A percentile compares a stretch with the other conserved stretches of the same genome.
Evolutionary conservation across 1,140 invertebrate genomes (phyloP).

Genomic region (Vollenhovia emeryi): DNA sequence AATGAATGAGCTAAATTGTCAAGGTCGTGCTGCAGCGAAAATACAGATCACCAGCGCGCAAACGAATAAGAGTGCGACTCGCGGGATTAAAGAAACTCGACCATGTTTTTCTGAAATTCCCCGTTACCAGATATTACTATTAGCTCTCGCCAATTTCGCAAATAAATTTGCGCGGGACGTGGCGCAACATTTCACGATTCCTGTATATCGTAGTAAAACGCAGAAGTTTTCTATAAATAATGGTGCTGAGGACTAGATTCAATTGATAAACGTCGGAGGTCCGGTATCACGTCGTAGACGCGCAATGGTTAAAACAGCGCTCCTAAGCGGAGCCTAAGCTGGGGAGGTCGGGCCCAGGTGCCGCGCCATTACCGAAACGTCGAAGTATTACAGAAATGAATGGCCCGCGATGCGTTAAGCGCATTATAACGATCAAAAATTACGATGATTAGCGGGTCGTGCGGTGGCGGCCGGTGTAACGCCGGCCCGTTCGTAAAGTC

Average conservation of each 20-base stretch:
- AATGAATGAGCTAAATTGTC: conserved; percentile 34
- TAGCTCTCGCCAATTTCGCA: neutral
- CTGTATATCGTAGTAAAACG: neutral
- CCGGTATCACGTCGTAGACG: neutral
- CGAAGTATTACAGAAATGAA: conserved; percentile 62
- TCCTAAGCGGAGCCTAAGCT: neutral
- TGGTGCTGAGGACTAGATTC: conserved; percentile 25
- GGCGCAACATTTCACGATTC: neutral
- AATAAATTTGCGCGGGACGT: neutral
- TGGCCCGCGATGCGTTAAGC: conserved; percentile 45
- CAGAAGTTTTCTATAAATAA: neutral
- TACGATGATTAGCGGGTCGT: conserved; percentile 44
- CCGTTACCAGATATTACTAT: neutral
- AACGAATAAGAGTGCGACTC: neutral
- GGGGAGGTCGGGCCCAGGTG: neutral
- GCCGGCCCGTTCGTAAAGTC: neutral
- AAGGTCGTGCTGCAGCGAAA: neutral
- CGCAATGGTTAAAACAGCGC: neutral
- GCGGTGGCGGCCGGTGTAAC: conserved; percentile 14
- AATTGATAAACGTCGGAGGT: neutral
- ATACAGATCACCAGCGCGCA: neutral
- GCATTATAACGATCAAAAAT: conserved; percentile 50
- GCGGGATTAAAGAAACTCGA: neutral
- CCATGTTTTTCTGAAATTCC: neutral
- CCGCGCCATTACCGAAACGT: conserved; percentile 48